phyloP scores from a whole-genome alignment of 2,888 invertebrate species.

The Ypsolopha scabrella region DNA sequence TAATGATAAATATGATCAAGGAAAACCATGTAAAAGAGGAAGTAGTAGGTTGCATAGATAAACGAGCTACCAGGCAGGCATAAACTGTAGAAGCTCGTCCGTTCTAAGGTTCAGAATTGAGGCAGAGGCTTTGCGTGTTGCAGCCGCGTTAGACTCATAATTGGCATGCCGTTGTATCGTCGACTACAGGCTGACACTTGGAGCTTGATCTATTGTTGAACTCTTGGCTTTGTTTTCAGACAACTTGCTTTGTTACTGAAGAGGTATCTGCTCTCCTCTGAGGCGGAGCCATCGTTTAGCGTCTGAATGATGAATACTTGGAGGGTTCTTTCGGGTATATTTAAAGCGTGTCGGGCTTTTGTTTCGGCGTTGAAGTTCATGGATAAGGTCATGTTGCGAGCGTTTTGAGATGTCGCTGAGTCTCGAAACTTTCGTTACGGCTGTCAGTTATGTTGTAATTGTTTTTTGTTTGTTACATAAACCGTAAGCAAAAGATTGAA shows the following conservation, averaged over 20 bases:
- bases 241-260: constrained; percentile 50
- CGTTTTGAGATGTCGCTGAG: neutral
- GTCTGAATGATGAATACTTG: constrained; percentile 38
- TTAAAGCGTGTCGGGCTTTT: constrained; percentile 25
- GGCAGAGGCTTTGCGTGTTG: constrained; percentile 39
- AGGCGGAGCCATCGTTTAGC: constrained; percentile 13
- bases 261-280: constrained; percentile 23
- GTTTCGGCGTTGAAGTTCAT: constrained; percentile 27
- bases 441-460: neutral
- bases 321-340: constrained; percentile 31
- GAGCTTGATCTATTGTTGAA: constrained; percentile 30
- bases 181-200: constrained; percentile 34
- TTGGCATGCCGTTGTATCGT: constrained; percentile 44
- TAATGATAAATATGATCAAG: too few relatives aligned
- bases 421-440: neutral
- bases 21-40: too few relatives aligned
- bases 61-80: constrained; percentile 32
- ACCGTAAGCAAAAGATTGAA: neutral
- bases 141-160: constrained; percentile 51
- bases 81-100: constrained; percentile 39
- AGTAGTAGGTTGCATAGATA: constrained; percentile 36
- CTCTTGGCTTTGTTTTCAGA: constrained; percentile 54
- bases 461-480: neutral
- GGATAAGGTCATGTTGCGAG: constrained; percentile 20
- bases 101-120: constrained; percentile 46